Conservation (phyloP, 2,113 vertebrate species). For the Urocolius indicus region DNA sequence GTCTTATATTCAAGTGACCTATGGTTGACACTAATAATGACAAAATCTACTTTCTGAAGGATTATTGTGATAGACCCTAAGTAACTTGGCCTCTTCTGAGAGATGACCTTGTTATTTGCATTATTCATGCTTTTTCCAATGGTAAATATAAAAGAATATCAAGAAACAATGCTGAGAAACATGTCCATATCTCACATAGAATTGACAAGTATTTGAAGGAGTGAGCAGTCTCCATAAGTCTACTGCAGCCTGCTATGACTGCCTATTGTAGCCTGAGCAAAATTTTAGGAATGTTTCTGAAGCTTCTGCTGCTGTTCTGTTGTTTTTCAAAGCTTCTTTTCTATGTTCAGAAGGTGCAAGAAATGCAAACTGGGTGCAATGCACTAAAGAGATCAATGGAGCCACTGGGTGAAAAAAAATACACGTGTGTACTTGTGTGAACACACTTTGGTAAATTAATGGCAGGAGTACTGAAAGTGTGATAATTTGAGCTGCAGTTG, state of each 20-base stretch:
- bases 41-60: slow-evolving; percentile 37
- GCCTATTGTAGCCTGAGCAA: not conserved
- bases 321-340: not conserved
- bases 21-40: slow-evolving; percentile 47
- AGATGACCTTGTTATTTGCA: slow-evolving; percentile 48
- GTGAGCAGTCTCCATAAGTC: not conserved
- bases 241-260: not conserved
- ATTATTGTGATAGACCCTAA: slow-evolving; percentile 13
- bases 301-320: not conserved
- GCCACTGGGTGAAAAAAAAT: not conserved
- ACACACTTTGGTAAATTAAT: not conserved
- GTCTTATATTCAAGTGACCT: slow-evolving; percentile 42
- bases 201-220: not conserved
- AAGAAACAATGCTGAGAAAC: not conserved
- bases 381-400: not conserved
- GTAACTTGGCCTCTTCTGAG: slow-evolving; percentile 22
- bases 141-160: slow-evolving; percentile 17
- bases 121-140: slow-evolving; percentile 32
- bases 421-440: not conserved
- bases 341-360: not conserved
- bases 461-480: not conserved
- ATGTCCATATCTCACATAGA: not conserved
- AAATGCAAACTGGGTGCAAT: not conserved
- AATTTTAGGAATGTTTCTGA: not conserved
- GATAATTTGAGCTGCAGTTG: not conserved